Base-by-base conservation (phyloP, 2,797 vertebrate species). In the Periophthalmus magnuspinnatus region DNA sequence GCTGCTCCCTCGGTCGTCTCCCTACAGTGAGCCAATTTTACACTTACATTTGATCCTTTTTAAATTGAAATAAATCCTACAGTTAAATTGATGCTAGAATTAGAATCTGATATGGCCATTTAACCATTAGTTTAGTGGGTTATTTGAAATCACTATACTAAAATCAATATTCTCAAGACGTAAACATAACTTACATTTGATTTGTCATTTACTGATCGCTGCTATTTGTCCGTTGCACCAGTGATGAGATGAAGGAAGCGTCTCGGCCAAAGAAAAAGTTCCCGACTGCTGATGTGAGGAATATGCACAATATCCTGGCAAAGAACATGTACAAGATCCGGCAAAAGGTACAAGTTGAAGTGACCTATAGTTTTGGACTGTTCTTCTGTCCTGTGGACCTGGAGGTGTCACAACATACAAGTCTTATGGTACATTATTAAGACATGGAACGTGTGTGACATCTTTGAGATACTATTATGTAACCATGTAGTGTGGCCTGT, bases 311-410 rank as follows among this genome's bases (percentile, higher is more conserved):
- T 69, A 93, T 98, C 79, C 68, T 98, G 83, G 92, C 96, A 34
- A 95, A 96, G 89, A 97, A 97, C 89, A 96, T 97, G 90, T 97
- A 98, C 87, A 95, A 96, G 84, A 97, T 96, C 84, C 92, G 95
- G 60, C 94, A 97, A 78, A 89, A 93, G 90, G 96, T 97, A 52
- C 19, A 10, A 45, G 3, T 45, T 45, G 11, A 45, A 5, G 13
- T 14, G 13, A 14, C 10, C 4, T 41, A 11, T 41, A 41, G 10
- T 13, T 14, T 45, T 11, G 6, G 13, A 45, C 41, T 14, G 10
- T 41, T 45, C 13, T 13, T 45, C 13, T 16, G 41, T 45, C 41
- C 41, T 28, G 28, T 28, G 28, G 28, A 28, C 28, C 1, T 28
- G 3, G 28, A 28, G 28, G 3, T 28, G 28, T 28, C 48, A 45